A percentile compares a stretch with the other conserved stretches of the same genome.
Evolutionary conservation across 2,888 invertebrate genomes (phyloP).

Genomic region (Napeogenes sylphis): DNA sequence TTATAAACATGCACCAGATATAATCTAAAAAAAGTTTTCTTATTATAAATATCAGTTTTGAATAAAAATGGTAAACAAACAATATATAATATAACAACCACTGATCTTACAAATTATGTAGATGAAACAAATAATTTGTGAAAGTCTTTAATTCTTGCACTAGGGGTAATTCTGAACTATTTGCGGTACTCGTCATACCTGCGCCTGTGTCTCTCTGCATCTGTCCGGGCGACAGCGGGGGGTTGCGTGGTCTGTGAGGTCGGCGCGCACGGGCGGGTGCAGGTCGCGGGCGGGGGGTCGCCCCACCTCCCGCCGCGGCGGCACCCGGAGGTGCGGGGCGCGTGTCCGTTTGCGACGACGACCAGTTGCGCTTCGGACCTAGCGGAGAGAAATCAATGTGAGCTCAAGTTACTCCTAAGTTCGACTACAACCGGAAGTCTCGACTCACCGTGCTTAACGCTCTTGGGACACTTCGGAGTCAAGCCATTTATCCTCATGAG

Average conservation of each 20-base stretch:
- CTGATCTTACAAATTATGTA: no score
- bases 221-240: constrained; percentile 59
- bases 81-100: no score
- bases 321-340: constrained; percentile 35
- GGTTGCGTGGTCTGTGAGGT: constrained; percentile 29
- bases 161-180: no score
- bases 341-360: constrained; percentile 30
- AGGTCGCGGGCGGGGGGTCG: constrained; percentile 22
- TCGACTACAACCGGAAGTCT: no score
- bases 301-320: constrained; percentile 13
- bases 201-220: constrained; percentile 37
- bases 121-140: no score
- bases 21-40: no score
- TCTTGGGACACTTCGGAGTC: constrained; percentile 39
- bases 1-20: no score
- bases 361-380: constrained; percentile 62
- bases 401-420: constrained; percentile 5
- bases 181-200: constrained; percentile 20
- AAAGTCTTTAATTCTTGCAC: no score
- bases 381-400: neutral
- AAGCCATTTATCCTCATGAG: constrained; percentile 69
- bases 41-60: no score
- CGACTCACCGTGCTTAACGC: constrained; percentile 47
- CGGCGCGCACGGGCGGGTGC: constrained; percentile 37
- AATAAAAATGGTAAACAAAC: no score